Evolutionary conservation across 2,888 invertebrate genomes (phyloP).

Genomic region (Amphipyra berbera): DNA sequence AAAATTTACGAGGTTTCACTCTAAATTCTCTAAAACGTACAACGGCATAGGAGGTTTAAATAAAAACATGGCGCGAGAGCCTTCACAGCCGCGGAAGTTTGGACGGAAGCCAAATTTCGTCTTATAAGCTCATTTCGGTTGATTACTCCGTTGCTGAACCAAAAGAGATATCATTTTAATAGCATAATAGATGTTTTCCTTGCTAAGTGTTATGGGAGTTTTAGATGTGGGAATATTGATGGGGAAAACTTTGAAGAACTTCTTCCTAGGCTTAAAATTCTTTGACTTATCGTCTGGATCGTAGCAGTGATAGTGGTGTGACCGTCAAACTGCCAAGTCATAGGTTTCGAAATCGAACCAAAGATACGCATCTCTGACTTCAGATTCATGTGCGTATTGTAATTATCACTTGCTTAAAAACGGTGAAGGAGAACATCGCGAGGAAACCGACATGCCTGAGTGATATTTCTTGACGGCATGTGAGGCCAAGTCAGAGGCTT

Average conservation of each 20-base stretch:
- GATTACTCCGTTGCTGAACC: slow-evolving; percentile 73
- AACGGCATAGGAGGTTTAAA: slow-evolving; percentile 58
- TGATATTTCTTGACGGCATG: too few relatives aligned
- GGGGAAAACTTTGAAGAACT: neutral
- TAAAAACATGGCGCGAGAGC: slow-evolving; percentile 57
- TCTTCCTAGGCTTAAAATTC: neutral
- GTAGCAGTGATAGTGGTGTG: too few relatives aligned
- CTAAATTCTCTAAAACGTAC: slow-evolving; percentile 51
- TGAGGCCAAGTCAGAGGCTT: too few relatives aligned
- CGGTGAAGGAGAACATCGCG: too few relatives aligned
- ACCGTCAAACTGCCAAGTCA: too few relatives aligned
- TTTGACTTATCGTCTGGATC: too few relatives aligned
- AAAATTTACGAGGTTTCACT: slow-evolving; percentile 37
- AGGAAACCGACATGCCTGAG: too few relatives aligned
- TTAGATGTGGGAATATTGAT: slow-evolving; percentile 34
- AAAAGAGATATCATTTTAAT: slow-evolving; percentile 74
- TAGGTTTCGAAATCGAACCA: too few relatives aligned
- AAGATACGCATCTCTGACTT: too few relatives aligned
- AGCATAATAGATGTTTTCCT: slow-evolving; percentile 67
- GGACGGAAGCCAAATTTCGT: slow-evolving; percentile 67
- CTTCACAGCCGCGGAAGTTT: slow-evolving; percentile 57
- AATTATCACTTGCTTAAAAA: too few relatives aligned
- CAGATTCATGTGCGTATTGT: too few relatives aligned
- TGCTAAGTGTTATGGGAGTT: slow-evolving; percentile 48
- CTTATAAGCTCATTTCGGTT: slow-evolving; percentile 70